phyloP scores from a whole-genome alignment of 1,140 invertebrate genomes.

The Drosophila parvula region DNA sequence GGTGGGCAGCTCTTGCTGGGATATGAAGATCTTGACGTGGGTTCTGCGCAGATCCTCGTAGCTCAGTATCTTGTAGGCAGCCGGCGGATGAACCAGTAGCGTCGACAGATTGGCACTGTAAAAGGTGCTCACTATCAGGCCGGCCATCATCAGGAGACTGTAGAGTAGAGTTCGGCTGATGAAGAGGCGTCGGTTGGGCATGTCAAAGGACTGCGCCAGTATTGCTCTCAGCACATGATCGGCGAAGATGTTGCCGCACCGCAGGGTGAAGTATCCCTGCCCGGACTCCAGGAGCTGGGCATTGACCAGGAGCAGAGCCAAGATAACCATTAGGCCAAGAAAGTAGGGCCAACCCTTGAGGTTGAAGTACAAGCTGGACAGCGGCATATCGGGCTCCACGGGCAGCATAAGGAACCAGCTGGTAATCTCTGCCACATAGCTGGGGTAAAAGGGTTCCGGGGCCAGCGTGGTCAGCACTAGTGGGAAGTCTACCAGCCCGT shows the following conservation, averaged over 20 bases:
- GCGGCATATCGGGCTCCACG: slow-evolving; percentile 25
- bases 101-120: slow-evolving; percentile 49
- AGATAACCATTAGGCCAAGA: slow-evolving; percentile 10
- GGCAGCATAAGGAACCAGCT: slow-evolving; percentile 58
- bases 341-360: slow-evolving; percentile 12
- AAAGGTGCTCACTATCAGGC: slow-evolving; percentile 40
- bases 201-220: slow-evolving; percentile 39
- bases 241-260: slow-evolving; percentile 4
- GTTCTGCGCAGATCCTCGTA: slow-evolving; percentile 43
- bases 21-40: slow-evolving; percentile 22
- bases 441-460: slow-evolving; percentile 2
- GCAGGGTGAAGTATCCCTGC: background rate
- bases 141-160: slow-evolving; percentile 29
- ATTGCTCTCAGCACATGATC: slow-evolving; percentile 50
- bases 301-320: slow-evolving; percentile 42
- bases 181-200: slow-evolving; percentile 14
- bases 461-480: slow-evolving; percentile 15
- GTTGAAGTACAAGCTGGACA: slow-evolving; percentile 16
- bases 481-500: slow-evolving; percentile 44
- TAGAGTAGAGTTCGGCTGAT: slow-evolving; percentile 8
- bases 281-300: slow-evolving; percentile 16
- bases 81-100: slow-evolving; percentile 39
- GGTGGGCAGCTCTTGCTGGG: slow-evolving; percentile 12
- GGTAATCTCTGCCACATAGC: slow-evolving; percentile 38
- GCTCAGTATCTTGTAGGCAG: slow-evolving; percentile 16